Evolutionary conservation across 2,888 invertebrate species (phyloP), one percentile per base, ranked within the genome.

Genomic region (Pandemis corylana): DNA sequence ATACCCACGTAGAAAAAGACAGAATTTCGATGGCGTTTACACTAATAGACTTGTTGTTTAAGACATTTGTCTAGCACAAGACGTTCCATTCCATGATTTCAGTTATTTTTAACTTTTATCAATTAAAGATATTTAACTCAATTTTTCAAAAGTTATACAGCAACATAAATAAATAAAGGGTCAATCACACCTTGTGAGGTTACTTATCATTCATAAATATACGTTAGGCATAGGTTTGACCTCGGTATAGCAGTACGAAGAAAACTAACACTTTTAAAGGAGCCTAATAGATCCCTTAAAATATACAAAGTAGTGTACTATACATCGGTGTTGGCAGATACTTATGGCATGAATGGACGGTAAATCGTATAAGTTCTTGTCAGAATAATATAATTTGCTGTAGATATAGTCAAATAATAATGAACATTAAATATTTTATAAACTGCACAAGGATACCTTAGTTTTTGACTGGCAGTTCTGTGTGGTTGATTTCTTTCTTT

Each of bases 311-410:
- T 66, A 71, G n/a, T n/a, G n/a, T n/a, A n/a, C n/a, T 66, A 72
- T 56, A 71, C 46, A 12, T 46, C 51, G 41, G 71, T 61, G 66
- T 62, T 72, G 71, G 63, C 63, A 53, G 66, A 72, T 51, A 56
- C 20, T 56, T 59, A 59, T 12, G 59, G 4, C 28, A 28, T 59
- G 67, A 59, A 63, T 73, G 73, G 73, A 73, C 73, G 73, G 73
- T 68, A 42, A 73, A 59, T 73, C 68, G 68, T 75, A 74, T 74
- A 15, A 62, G 66, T 69, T 73, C 68, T 63, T 66, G 65, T 53
- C 66, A 46, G 41, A 28, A 59, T 28, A 49, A 49, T 49, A 49
- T 44, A 49, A 64, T 15, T 6, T 53, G 6, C 59, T 28, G 28
- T 12, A 28, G 12, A 6, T 56, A 56, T 56, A 20, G 53, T 15